A percentile compares a stretch with the other conserved stretches of the same genome.
phyloP scores from a whole-genome alignment of 2,888 invertebrate genomes.

The Prosopocoilus inquinatus region DNA sequence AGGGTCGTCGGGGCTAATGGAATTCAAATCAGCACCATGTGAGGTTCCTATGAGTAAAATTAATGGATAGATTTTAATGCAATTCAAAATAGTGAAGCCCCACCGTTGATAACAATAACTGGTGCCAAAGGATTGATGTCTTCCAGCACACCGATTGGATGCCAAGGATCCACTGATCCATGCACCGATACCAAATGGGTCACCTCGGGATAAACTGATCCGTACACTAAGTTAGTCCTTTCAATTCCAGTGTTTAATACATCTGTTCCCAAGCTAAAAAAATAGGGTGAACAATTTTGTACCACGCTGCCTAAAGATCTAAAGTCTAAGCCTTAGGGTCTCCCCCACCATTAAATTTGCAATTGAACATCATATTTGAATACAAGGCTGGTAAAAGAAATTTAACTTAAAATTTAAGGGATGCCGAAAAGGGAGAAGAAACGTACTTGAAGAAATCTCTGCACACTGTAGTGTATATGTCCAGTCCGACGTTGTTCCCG shows the following conservation, averaged over 20 bases:
- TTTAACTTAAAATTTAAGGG: neutral
- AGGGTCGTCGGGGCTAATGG: slow-evolving; percentile 20
- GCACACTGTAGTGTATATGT: neutral
- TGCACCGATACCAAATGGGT: slow-evolving; percentile 59
- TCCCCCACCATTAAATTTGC: too few relatives aligned
- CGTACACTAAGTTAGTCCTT: slow-evolving; percentile 19
- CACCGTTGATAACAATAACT: slow-evolving; percentile 26
- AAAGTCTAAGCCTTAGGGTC: too few relatives aligned
- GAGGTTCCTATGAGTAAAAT: slow-evolving; percentile 27
- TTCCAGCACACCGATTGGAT: slow-evolving; percentile 53
- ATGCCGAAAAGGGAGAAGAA: neutral
- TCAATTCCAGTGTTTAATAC: slow-evolving; percentile 13
- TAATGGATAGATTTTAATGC: neutral
- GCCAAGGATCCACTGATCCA: slow-evolving; percentile 62
- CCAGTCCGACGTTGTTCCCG: slow-evolving; percentile 44
- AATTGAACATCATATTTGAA: too few relatives aligned
- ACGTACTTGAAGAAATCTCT: too few relatives aligned
- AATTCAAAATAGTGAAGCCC: neutral
- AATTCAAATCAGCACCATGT: slow-evolving; percentile 34
- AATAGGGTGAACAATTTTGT: too few relatives aligned
- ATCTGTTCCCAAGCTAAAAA: slow-evolving; percentile 7
- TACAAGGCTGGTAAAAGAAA: too few relatives aligned
- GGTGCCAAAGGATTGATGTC: slow-evolving; percentile 38
- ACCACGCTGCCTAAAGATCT: too few relatives aligned
- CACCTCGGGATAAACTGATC: slow-evolving; percentile 29